Evolutionary conservation across 2,113 vertebrate species (phyloP).

Genomic region (Gallinago undulata): DNA sequence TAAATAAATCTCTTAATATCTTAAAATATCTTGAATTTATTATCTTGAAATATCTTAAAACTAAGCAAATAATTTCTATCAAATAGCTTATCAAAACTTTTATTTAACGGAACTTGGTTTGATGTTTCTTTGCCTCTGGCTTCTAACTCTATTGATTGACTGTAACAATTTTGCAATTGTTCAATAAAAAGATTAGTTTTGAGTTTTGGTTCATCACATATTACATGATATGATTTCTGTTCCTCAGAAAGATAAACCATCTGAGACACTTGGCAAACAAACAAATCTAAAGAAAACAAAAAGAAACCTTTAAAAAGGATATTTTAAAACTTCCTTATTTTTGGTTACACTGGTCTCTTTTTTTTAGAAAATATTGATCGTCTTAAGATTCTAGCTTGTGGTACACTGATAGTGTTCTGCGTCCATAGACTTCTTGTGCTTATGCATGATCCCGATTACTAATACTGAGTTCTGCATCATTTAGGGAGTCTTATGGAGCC

Average conservation of each 20-base stretch:
- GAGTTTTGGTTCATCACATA: not conserved
- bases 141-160: not conserved
- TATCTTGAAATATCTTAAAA: not conserved
- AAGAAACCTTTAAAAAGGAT: not conserved
- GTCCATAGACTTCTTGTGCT: not conserved
- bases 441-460: not conserved
- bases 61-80: not conserved
- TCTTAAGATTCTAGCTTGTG: not conserved
- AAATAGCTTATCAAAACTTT: not conserved
- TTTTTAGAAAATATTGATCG: not conserved
- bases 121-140: not conserved
- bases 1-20: not conserved
- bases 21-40: not conserved
- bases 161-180: not conserved
- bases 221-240: not conserved
- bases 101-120: not conserved
- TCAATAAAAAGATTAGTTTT: not conserved
- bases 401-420: not conserved
- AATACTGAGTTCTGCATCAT: not conserved
- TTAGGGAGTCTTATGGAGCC: not conserved
- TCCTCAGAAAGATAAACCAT: not conserved
- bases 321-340: not conserved
- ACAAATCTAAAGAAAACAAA: not conserved
- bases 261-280: not conserved
- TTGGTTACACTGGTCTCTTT: fast-evolving